Conservation (phyloP, 2,113 vertebrate genomes). For the Rhegmatorhina hoffmannsi region DNA sequence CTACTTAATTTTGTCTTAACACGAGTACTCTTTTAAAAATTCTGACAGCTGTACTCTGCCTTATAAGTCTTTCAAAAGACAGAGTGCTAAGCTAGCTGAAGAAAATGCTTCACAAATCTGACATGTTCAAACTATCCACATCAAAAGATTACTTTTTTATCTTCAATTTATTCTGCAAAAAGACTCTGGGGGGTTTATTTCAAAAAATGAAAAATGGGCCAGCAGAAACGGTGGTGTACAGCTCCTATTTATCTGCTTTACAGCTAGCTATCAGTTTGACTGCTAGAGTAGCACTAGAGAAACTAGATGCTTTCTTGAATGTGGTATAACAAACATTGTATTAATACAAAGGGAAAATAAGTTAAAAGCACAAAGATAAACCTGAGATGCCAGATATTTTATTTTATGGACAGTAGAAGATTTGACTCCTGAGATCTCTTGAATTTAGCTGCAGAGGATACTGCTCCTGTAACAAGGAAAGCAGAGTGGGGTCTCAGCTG, state of each 20-base stretch:
- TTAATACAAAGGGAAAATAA: conserved; percentile 61
- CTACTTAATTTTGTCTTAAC: conserved; percentile 51
- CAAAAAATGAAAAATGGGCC: conserved; percentile 78
- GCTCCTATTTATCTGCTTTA: conserved; percentile 79
- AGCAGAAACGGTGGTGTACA: conserved; percentile 35
- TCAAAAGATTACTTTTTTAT: conserved; percentile 76
- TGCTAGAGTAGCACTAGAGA: conserved; percentile 58
- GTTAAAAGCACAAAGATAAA: conserved; percentile 55
- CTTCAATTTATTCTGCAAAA: conserved; percentile 77
- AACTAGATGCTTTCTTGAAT: conserved; percentile 55
- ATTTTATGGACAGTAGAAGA: conserved; percentile 10
- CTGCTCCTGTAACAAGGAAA: not conserved
- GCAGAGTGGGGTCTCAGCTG: not conserved
- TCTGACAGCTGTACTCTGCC: conserved; percentile 45
- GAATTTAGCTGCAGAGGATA: not conserved
- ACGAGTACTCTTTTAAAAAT: conserved; percentile 2
- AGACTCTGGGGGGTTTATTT: conserved; percentile 75
- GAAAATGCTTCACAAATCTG: conserved; percentile 73
- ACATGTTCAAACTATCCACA: conserved; percentile 70
- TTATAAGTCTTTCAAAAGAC: conserved; percentile 57
- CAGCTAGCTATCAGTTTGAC: conserved; percentile 73
- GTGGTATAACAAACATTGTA: conserved; percentile 17
- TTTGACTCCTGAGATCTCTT: not conserved
- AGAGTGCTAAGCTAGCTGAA: not conserved
- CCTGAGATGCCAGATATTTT: conserved; percentile 38